Evolutionary conservation across 2,113 vertebrate genomes (phyloP).

Genomic region (Thryonomys swinderianus): DNA sequence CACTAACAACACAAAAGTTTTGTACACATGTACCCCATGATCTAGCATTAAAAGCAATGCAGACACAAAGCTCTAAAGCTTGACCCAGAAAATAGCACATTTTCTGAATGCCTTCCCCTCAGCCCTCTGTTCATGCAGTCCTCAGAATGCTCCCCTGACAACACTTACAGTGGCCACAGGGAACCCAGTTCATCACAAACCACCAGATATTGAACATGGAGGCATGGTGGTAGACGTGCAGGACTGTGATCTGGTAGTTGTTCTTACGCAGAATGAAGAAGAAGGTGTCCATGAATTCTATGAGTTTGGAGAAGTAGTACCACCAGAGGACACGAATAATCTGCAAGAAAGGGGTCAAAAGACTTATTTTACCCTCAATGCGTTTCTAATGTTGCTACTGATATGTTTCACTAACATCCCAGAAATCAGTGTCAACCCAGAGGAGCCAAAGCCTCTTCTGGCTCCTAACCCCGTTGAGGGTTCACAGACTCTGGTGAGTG

Average conservation of each 20-base stretch:
- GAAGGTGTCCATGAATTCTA: constrained; percentile 99
- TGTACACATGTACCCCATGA: neutral
- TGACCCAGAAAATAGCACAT: neutral
- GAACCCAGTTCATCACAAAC: constrained; percentile 99
- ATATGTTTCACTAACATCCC: neutral
- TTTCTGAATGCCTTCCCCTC: neutral
- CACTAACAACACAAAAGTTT: neutral
- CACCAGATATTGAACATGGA: constrained; percentile 99
- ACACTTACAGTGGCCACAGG: constrained; percentile 98
- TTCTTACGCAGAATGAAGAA: constrained; percentile 99
- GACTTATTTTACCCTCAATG: neutral
- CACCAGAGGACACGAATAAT: constrained; percentile 96
- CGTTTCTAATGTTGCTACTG: neutral
- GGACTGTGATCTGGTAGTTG: constrained; percentile 96
- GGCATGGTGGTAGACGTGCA: constrained; percentile 97
- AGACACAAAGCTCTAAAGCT: neutral
- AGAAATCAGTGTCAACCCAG: neutral
- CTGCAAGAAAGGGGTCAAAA: constrained; percentile 80
- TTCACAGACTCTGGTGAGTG: neutral
- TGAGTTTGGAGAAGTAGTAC: constrained; percentile 99
- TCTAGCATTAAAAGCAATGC: neutral
- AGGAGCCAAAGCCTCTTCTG: neutral
- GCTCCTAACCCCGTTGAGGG: neutral
- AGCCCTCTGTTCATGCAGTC: neutral
- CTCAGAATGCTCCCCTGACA: fast-evolving